Percentiles rank a stretch among this genome's conserved stretches.
phyloP scores from a whole-genome alignment of 2,797 vertebrate genomes.

The Ctenopoma kingsleyae region DNA sequence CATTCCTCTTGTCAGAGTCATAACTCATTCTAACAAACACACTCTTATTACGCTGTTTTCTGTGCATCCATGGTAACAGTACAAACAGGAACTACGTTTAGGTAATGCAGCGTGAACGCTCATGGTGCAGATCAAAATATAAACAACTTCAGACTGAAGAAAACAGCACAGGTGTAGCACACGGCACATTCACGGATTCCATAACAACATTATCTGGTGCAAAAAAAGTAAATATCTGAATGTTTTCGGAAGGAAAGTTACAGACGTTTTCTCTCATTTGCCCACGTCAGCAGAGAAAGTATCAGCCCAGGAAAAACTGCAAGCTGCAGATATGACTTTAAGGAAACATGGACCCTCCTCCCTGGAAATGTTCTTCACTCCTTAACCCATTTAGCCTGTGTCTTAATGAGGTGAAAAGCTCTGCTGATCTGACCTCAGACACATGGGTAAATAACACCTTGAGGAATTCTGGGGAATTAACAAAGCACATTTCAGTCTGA shows the following conservation, averaged over 20 bases:
- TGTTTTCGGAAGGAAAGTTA: slow-evolving; percentile 33
- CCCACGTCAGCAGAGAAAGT: slow-evolving; percentile 44
- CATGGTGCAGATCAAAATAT: slow-evolving; percentile 1
- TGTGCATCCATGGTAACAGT: slow-evolving; percentile 14
- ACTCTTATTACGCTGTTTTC: slow-evolving; percentile 12
- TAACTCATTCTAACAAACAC: neutral
- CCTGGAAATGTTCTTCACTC: slow-evolving; percentile 69
- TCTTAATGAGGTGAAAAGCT: slow-evolving; percentile 69
- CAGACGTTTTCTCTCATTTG: slow-evolving; percentile 42
- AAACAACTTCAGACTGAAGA: slow-evolving; percentile 7
- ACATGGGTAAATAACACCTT: slow-evolving; percentile 62
- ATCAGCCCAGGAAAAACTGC: slow-evolving; percentile 76
- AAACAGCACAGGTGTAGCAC: too few relatives aligned
- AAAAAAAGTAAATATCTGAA: neutral
- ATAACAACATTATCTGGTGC: too few relatives aligned
- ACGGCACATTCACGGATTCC: too few relatives aligned
- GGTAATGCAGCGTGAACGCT: slow-evolving; percentile 3
- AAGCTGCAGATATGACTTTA: slow-evolving; percentile 66
- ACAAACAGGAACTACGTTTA: slow-evolving; percentile 37
- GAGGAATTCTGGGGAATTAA: slow-evolving; percentile 62
- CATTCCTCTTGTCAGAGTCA: neutral
- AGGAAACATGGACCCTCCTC: slow-evolving; percentile 70
- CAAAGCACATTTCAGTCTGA: slow-evolving; percentile 57
- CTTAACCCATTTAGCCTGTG: slow-evolving; percentile 49
- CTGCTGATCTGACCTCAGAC: slow-evolving; percentile 55